These are phyloP conservation scores for Daktulosphaira vitifoliae DNA, from an alignment of 1,140 invertebrate genomes.

Conservation along the genomic window DNA sequence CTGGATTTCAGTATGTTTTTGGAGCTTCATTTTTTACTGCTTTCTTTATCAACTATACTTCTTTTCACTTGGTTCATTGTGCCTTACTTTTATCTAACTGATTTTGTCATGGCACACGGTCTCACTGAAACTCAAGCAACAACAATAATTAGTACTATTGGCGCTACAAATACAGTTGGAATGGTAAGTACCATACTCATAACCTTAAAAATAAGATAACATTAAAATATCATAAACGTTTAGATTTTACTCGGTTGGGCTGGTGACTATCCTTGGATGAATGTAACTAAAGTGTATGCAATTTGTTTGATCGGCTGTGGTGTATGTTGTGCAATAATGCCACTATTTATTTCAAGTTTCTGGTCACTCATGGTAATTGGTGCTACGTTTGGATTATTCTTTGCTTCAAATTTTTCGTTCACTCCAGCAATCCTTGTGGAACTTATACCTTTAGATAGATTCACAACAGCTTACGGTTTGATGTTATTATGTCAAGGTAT, in stretches of 20 bases:
- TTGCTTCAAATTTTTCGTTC: constrained; percentile 78
- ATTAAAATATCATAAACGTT: constrained; percentile 25
- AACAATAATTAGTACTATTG: constrained; percentile 67
- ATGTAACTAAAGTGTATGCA: constrained; percentile 71
- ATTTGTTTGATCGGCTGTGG: constrained; percentile 68
- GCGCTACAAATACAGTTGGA: constrained; percentile 76
- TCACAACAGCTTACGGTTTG: constrained; percentile 81
- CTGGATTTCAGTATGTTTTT: constrained; percentile 72
- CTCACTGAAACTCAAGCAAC: constrained; percentile 59
- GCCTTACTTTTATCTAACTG: constrained; percentile 78
- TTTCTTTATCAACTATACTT: constrained; percentile 72
- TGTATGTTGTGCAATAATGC: constrained; percentile 58
- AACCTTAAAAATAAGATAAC: neutral
- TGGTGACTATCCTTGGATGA: constrained; percentile 78
- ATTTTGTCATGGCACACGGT: constrained; percentile 45
- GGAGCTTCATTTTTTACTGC: constrained; percentile 67
- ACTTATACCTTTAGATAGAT: constrained; percentile 64
- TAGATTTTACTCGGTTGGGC: constrained; percentile 78
- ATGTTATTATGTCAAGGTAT: constrained; percentile 76
- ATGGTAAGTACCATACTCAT: constrained; percentile 54
- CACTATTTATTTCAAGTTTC: constrained; percentile 56
- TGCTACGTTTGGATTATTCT: constrained; percentile 68
- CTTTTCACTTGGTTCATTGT: constrained; percentile 87
- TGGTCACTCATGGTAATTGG: constrained; percentile 46
- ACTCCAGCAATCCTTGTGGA: constrained; percentile 78